A percentile compares a stretch with the other conserved stretches of the same genome.
These are phyloP conservation scores for Aromia moschata DNA, from an alignment of 2,888 invertebrate genomes.

Conservation along the genomic window DNA sequence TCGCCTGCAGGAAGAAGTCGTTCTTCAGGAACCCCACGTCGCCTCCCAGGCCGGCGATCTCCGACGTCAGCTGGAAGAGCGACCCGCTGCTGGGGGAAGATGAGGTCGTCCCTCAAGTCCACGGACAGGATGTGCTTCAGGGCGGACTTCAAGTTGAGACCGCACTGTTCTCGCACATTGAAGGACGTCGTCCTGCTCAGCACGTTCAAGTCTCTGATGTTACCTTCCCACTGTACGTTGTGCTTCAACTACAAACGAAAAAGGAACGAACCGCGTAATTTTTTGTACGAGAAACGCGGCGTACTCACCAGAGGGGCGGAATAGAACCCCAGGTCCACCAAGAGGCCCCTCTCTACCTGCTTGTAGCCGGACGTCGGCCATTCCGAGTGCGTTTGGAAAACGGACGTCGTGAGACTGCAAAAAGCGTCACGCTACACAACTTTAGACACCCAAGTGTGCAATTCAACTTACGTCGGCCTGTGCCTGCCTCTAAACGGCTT, in stretches of 20 bases:
- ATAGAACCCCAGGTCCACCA: conserved; percentile 78
- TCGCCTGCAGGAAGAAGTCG: conserved; percentile 74
- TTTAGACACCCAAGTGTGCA: background rate
- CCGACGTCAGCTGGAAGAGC: conserved; percentile 77
- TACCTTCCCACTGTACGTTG: conserved; percentile 87
- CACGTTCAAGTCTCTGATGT: conserved; percentile 81
- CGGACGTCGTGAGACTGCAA: conserved; percentile 73
- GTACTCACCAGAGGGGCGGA: conserved; percentile 67
- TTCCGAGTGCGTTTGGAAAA: conserved; percentile 81
- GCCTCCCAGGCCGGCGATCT: conserved; percentile 90
- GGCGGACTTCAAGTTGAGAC: conserved; percentile 89
- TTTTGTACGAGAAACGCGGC: background rate
- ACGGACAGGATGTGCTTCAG: conserved; percentile 80
- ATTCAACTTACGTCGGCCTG: conserved; percentile 73
- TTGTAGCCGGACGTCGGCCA: conserved; percentile 86
- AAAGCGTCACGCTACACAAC: conserved; percentile 13
- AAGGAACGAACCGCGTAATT: background rate
- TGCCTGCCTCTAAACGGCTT: conserved; percentile 84
- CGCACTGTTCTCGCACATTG: conserved; percentile 86
- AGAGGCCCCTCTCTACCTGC: conserved; percentile 79
- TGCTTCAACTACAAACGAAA: conserved; percentile 72
- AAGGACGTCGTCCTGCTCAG: conserved; percentile 81
- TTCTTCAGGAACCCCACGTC: conserved; percentile 90
- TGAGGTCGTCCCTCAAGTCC: conserved; percentile 81
- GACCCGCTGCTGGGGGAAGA: conserved; percentile 83